These are phyloP conservation scores for Gobio occitaniae DNA, from an alignment of 2,797 vertebrate genomes.

Conservation along the genomic window DNA sequence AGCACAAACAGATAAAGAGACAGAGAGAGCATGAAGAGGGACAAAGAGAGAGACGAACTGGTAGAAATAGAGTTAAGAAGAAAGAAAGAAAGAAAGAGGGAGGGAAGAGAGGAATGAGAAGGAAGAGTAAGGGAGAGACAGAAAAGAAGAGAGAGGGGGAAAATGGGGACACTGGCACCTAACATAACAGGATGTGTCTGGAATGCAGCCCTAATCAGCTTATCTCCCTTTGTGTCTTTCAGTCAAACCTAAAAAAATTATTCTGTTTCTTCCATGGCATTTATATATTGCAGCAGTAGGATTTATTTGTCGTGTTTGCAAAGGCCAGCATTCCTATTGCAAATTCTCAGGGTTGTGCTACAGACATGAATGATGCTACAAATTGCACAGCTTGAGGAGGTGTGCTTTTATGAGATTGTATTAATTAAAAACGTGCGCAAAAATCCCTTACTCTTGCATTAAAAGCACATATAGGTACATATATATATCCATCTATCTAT, in stretches of 20 bases:
- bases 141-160: slow-evolving; percentile 58
- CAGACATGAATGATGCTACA: not conserved
- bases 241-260: slow-evolving; percentile 42
- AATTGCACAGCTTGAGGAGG: not conserved
- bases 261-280: not conserved
- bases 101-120: slow-evolving; percentile 15
- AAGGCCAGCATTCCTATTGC: not conserved
- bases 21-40: slow-evolving; percentile 21
- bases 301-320: not conserved
- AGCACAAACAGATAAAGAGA: slow-evolving; percentile 43
- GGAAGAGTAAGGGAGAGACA: slow-evolving; percentile 9
- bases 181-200: slow-evolving; percentile 68
- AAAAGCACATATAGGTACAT: not conserved
- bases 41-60: slow-evolving; percentile 22
- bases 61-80: slow-evolving; percentile 51
- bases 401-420: not conserved
- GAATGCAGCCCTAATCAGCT: slow-evolving; percentile 75
- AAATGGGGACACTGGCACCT: slow-evolving; percentile 57
- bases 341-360: not conserved
- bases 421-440: not conserved
- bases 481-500: no score
- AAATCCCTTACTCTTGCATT: not conserved
- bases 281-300: slow-evolving; percentile 31
- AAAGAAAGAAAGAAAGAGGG: not conserved
- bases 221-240: slow-evolving; percentile 64